A percentile compares a stretch with the other conserved stretches of the same genome.
phyloP scores from a whole-genome alignment of 2,113 vertebrate genomes.

The Eonycteris spelaea region DNA sequence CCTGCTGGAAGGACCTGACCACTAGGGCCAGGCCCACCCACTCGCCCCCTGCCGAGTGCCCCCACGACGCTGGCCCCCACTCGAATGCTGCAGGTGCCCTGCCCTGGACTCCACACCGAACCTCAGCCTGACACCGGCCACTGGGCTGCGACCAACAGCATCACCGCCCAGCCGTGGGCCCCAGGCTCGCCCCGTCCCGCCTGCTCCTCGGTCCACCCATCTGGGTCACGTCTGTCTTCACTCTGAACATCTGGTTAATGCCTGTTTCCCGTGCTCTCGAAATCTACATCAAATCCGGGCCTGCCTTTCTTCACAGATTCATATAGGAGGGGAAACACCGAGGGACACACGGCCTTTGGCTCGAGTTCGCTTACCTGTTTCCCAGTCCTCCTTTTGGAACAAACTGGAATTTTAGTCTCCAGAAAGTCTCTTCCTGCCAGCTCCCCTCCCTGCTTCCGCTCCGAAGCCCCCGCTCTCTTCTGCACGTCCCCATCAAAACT shows the following conservation, averaged over 20 bases:
- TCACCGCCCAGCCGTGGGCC: fast-evolving
- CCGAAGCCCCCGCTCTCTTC: not conserved
- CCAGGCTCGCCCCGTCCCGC: not conserved
- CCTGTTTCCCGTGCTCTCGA: not conserved
- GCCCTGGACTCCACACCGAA: not conserved
- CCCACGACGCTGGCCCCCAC: not conserved
- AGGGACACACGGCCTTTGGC: not conserved
- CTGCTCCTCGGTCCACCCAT: not conserved
- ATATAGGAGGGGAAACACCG: not conserved
- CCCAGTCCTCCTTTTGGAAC: too few relatives aligned
- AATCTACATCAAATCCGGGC: not conserved
- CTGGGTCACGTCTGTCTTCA: not conserved
- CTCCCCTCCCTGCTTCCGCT: not conserved
- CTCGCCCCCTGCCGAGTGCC: not conserved
- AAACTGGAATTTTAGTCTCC: not conserved
- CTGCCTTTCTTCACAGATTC: not conserved
- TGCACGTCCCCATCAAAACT: not conserved
- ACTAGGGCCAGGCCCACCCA: not conserved
- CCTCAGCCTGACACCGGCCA: not conserved
- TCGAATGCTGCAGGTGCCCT: not conserved
- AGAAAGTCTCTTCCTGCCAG: not conserved
- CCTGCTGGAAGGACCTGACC: not conserved
- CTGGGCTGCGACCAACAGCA: not conserved
- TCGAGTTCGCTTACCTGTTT: not conserved
- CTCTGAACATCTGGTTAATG: not conserved